Evolutionary conservation across 2,888 invertebrate species (phyloP).

Genomic region (Oasisia sp.): DNA sequence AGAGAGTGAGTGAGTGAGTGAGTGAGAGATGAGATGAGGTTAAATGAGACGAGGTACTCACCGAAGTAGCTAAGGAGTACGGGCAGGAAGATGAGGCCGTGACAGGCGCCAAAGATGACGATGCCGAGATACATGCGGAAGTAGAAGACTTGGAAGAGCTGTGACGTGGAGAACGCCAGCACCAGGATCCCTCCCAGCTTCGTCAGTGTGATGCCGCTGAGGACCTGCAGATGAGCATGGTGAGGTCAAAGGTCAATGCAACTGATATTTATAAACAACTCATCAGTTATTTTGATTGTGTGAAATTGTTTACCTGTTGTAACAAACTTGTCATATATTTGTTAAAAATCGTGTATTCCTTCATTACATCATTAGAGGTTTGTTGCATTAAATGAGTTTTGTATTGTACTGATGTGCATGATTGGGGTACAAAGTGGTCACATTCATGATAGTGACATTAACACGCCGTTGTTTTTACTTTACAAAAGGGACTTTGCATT

Average conservation of each 20-base stretch:
- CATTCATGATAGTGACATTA: too few species aligned
- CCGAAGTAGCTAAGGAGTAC: conserved; percentile 97
- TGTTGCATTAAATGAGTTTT: too few species aligned
- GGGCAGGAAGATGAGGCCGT: conserved; percentile 96
- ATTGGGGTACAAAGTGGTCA: too few species aligned
- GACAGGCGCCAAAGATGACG: conserved; percentile 94
- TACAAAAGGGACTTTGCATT: too few species aligned
- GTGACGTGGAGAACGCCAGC: conserved; percentile 95
- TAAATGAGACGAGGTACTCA: conserved; percentile 28
- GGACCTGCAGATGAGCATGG: conserved; percentile 72
- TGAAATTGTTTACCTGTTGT: neutral
- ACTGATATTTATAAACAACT: neutral
- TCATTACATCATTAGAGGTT: too few species aligned
- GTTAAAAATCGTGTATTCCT: neutral
- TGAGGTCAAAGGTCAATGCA: too few species aligned
- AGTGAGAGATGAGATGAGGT: too few species aligned
- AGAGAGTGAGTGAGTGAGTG: too few species aligned
- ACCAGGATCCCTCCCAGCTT: conserved; percentile 98
- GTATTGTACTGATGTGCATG: too few species aligned
- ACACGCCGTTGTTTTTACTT: too few species aligned
- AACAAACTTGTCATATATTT: neutral
- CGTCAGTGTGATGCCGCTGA: conserved; percentile 96
- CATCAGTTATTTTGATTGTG: neutral
- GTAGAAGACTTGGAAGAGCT: conserved; percentile 94
- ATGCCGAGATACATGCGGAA: conserved; percentile 98